Evolutionary conservation across 2,888 invertebrate genomes (phyloP), one percentile per base, ranked within the genome.

Genomic region (Drosophila lutescens): DNA sequence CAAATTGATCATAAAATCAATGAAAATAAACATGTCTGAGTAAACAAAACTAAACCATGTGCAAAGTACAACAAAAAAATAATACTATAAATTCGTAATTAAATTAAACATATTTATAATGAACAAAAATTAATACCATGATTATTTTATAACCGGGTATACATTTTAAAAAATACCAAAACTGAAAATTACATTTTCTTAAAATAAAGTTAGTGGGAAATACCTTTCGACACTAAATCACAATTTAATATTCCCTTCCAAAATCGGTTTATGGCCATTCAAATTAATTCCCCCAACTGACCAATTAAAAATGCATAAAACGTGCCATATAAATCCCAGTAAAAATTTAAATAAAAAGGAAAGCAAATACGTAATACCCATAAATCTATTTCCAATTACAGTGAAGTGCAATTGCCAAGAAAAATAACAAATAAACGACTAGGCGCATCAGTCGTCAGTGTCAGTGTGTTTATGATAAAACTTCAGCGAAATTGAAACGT

Each of bases 401-500:
- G 72, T 65, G 65, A 38, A 72, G 65, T 54, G 72, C 54, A 55
- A 36, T 65, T 54, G 66, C 73, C 66, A 56, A 59, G 66, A 43
- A 51, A 47, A 51, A 50, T 44, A 44, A 53, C 15, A 53, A 69
- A 46, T 13, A 43, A 7, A 43, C 49, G 47, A 40, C 17, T 40
- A 36, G 7, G 8, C 32, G 26, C 26, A 50, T 46, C n/a, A 56
- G 26, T 38, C 38, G 44, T 20, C 26, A 20, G 34, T 36, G 36
- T 30, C 34, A 59, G 43, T 51, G 49, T 71, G 71, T 71, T 62
- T 71, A 73, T 73, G 72, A 63, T 40, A 60, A 73, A 67, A 67
- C 20, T 17, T 40, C 62, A 70, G 66, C 63, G 47, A 86, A 83
- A 83, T 83, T 83, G 84, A 83, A 83, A 80, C 79, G 80, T 83